Conservation (phyloP, 2,113 vertebrate genomes). For the Lepus americanus region DNA sequence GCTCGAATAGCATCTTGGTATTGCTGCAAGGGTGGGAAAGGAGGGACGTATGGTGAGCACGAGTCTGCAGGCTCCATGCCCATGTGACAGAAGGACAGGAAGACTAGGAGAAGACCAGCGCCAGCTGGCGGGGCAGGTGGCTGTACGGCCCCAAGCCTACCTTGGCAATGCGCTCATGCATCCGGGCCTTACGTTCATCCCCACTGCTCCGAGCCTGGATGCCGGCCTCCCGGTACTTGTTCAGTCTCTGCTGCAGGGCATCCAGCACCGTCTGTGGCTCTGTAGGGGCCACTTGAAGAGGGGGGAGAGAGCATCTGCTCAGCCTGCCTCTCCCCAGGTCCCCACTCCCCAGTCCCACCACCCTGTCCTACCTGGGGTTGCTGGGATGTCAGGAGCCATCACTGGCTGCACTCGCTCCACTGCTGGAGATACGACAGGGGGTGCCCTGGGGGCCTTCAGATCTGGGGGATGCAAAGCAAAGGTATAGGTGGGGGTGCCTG, state of each 20-base stretch:
- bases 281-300: slow-evolving; percentile 76
- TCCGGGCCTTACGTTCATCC: slow-evolving; percentile 95
- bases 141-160: slow-evolving; percentile 79
- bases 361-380: slow-evolving; percentile 63
- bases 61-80: background rate
- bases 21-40: slow-evolving; percentile 89
- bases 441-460: background rate
- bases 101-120: background rate
- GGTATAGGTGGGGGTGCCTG: background rate
- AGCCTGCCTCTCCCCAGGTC: background rate
- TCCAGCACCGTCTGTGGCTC: slow-evolving; percentile 92
- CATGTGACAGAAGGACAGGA: background rate
- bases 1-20: slow-evolving; percentile 95
- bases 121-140: background rate
- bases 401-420: slow-evolving; percentile 74
- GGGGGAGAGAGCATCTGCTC: background rate
- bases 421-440: background rate
- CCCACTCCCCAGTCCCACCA: background rate
- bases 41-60: background rate
- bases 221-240: slow-evolving; percentile 93
- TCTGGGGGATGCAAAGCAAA: slow-evolving; percentile 57
- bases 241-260: slow-evolving; percentile 94
- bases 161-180: slow-evolving; percentile 97
- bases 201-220: slow-evolving; percentile 92
- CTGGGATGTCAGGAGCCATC: slow-evolving; percentile 53